A percentile compares a stretch with the other conserved stretches of the same genome.
phyloP scores from a whole-genome alignment of 2,888 invertebrate species.

The Cylloceria caligata region DNA sequence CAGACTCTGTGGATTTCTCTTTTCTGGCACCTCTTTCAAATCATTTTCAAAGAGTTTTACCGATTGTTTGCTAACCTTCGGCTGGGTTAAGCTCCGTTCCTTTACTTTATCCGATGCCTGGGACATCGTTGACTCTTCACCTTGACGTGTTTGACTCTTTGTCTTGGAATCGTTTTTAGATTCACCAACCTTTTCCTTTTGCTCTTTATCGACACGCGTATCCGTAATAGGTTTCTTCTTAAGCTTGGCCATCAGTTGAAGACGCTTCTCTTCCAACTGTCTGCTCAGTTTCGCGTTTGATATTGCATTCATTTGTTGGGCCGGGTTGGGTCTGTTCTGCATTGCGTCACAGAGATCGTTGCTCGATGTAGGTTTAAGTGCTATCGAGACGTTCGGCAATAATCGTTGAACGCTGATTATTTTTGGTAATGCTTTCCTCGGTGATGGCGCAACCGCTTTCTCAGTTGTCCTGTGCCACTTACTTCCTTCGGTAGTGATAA shows the following conservation, averaged over 20 bases:
- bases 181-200: conserved; percentile 17
- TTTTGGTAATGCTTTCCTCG: conserved; percentile 64
- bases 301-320: conserved; percentile 15
- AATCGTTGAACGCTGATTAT: conserved; percentile 70
- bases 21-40: conserved; percentile 3
- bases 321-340: conserved; percentile 32
- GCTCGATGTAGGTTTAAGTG: conserved; percentile 38
- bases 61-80: no score
- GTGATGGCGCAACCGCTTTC: not conserved
- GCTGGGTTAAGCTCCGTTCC: not conserved
- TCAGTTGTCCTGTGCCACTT: not conserved
- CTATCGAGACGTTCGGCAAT: conserved; percentile 54
- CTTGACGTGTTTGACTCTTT: conserved; percentile 2
- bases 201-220: not conserved
- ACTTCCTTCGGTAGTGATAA: conserved; percentile 68
- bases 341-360: conserved; percentile 41
- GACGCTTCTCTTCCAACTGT: conserved; percentile 78
- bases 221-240: conserved; percentile 35
- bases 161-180: not conserved
- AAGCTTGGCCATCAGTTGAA: conserved; percentile 76
- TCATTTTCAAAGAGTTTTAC: not conserved
- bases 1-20: not conserved
- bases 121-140: not conserved
- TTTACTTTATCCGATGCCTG: conserved; percentile 3
- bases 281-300: conserved; percentile 67